phyloP scores from a whole-genome alignment of 2,113 vertebrate genomes.

The Peromyscus californicus region DNA sequence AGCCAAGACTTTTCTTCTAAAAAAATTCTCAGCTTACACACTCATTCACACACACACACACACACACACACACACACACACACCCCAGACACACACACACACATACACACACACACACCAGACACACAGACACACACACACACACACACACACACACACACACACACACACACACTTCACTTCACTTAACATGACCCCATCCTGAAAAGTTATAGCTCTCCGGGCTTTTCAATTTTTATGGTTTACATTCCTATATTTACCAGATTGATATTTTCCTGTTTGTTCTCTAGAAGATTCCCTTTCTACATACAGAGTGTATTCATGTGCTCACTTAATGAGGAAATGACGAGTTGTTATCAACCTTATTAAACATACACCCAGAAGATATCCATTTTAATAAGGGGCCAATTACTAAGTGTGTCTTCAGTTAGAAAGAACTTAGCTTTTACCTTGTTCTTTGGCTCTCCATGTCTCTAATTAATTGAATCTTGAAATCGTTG shows the following conservation, averaged over 20 bases:
- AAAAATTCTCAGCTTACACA: slow-evolving; percentile 70
- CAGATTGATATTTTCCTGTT: slow-evolving; percentile 87
- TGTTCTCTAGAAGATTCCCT: slow-evolving; percentile 85
- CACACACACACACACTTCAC: background rate
- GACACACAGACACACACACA: background rate
- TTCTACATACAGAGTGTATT: slow-evolving; percentile 85
- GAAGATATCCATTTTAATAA: slow-evolving; percentile 92
- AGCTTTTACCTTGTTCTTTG: slow-evolving; percentile 92
- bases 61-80: background rate
- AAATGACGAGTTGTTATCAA: slow-evolving; percentile 91
- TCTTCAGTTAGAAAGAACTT: slow-evolving; percentile 91
- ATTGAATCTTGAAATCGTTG: slow-evolving; percentile 92
- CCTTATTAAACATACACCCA: slow-evolving; percentile 91
- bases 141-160: slow-evolving; percentile 35
- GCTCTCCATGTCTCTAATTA: slow-evolving; percentile 93
- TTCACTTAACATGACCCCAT: slow-evolving; percentile 68
- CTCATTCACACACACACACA: slow-evolving; percentile 28
- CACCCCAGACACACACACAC: background rate
- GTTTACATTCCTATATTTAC: slow-evolving; percentile 86
- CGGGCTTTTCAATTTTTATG: slow-evolving; percentile 80
- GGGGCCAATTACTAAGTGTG: slow-evolving; percentile 92
- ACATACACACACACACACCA: background rate
- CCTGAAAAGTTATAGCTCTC: slow-evolving; percentile 71
- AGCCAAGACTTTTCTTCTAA: slow-evolving; percentile 76
- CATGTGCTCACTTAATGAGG: slow-evolving; percentile 89